Evolutionary conservation across 2,888 invertebrate species (phyloP).

Genomic region (Callinectes sapidus): DNA sequence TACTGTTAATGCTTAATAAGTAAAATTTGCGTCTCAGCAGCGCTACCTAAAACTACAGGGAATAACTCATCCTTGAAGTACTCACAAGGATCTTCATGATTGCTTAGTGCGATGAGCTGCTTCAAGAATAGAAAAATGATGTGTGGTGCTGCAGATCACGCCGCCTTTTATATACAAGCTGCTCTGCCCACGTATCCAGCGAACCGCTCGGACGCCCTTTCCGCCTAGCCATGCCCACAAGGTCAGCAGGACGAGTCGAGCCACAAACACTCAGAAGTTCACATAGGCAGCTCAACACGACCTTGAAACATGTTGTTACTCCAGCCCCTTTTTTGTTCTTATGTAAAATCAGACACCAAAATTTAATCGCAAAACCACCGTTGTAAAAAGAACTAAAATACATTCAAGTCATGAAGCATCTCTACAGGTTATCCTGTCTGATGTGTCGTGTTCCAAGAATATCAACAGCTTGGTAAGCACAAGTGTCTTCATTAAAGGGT

Average conservation of each 20-base stretch:
- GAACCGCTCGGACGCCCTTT: neutral
- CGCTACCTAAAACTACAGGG: neutral
- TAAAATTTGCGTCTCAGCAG: neutral
- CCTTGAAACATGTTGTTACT: too few species aligned
- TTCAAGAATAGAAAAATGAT: neutral
- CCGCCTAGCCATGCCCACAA: neutral
- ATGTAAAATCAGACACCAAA: too few species aligned
- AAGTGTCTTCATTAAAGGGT: too few species aligned
- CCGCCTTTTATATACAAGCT: neutral
- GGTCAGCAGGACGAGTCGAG: neutral
- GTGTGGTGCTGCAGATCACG: neutral
- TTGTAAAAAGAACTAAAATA: too few species aligned
- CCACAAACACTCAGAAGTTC: neutral
- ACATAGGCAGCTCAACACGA: too few species aligned
- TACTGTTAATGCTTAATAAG: neutral
- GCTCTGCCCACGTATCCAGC: neutral
- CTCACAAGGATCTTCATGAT: conserved; percentile 22
- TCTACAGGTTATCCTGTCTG: too few species aligned
- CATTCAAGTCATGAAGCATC: too few species aligned
- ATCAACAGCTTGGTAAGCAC: too few species aligned
- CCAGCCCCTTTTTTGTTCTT: too few species aligned
- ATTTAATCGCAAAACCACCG: too few species aligned
- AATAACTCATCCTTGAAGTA: neutral
- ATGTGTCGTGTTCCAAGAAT: too few species aligned
- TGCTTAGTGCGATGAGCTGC: neutral